Evolutionary conservation across 2,113 vertebrate species (phyloP), one percentile per base, ranked within the genome.

Genomic region (Theristicus caerulescens): DNA sequence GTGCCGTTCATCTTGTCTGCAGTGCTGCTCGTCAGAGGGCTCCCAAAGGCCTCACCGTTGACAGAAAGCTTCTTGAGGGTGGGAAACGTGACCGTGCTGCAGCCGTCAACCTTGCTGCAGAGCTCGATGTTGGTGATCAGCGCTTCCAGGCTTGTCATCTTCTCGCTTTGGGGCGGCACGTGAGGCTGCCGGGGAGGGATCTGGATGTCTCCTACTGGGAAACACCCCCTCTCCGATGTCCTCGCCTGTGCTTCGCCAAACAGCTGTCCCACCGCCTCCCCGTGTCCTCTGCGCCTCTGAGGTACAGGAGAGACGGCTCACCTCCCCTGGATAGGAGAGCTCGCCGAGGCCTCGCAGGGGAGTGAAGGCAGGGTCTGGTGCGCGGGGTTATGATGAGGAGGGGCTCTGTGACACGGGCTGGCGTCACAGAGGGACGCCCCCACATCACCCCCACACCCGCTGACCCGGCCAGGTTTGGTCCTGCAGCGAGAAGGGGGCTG

Each of bases 341-440:
- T 59, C 10, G 2, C 34, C 2, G 3, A 83, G 57, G 40, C 25
- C 22, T 34, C 9, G 3, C 31, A 29, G 29, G n/a, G 29, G 81
- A 58, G 26, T 12, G 26, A 36, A 19, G 61, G 21, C 34, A 62
- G 13, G 29, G 62, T 15, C 19, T 10, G 19, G n/a, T 24, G 13
- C 3, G 2, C 2, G 1, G 16, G 18, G 6, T 5, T 21, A 4
- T 7, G 12, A 47, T 4, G 54, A 31, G 26, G 16, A 24, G n/a
- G 46, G 22, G 17, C 19, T 25, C 9, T 67, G 17, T 47, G 61
- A 70, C 80, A 21, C 2, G 0, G 11, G 34, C 15, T 54, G 64
- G 4, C 4, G 73, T 34, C 58, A 69, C 77, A 82, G 9, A 51
- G 52, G 26, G 29, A 40, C 2, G 1, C 17, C 10, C 8, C 16